Conservation (phyloP, 2,888 invertebrate species). For the Melanargia galathea region DNA sequence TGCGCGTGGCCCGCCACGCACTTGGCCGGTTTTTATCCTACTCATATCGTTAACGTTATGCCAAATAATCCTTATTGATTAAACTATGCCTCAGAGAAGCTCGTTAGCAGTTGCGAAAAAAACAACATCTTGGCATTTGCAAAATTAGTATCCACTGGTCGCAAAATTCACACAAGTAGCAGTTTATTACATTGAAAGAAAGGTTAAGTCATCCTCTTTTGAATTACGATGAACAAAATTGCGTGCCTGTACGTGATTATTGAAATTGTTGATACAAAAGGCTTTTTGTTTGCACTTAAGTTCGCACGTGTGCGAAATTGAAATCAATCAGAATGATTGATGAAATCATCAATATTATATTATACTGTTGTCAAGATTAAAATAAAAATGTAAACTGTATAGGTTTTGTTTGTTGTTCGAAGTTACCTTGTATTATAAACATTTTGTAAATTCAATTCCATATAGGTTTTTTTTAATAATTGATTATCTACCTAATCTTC, state of each 20-base stretch:
- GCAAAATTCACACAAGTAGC: not conserved
- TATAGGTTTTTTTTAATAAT: too few relatives aligned
- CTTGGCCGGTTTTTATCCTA: too few relatives aligned
- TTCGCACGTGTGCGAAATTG: slow-evolving; percentile 3
- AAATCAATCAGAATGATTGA: not conserved
- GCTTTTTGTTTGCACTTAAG: not conserved
- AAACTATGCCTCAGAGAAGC: not conserved
- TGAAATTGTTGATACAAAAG: not conserved
- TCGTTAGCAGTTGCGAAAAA: not conserved
- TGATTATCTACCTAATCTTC: too few relatives aligned
- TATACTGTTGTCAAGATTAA: not conserved
- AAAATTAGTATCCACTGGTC: not conserved
- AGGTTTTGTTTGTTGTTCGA: too few relatives aligned
- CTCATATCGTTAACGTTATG: too few relatives aligned
- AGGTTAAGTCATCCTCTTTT: not conserved
- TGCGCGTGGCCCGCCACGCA: too few relatives aligned
- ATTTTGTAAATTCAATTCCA: too few relatives aligned
- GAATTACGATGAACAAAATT: not conserved
- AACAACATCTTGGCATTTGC: slow-evolving; percentile 1
- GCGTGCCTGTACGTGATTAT: not conserved
- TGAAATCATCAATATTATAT: not conserved
- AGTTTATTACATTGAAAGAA: not conserved
- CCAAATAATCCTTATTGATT: not conserved
- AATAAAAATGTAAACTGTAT: too few relatives aligned
- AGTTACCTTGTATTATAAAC: too few relatives aligned